Evolutionary conservation across 2,888 invertebrate genomes (phyloP), one percentile per base, ranked within the genome.

Genomic region (Diogma glabrata): DNA sequence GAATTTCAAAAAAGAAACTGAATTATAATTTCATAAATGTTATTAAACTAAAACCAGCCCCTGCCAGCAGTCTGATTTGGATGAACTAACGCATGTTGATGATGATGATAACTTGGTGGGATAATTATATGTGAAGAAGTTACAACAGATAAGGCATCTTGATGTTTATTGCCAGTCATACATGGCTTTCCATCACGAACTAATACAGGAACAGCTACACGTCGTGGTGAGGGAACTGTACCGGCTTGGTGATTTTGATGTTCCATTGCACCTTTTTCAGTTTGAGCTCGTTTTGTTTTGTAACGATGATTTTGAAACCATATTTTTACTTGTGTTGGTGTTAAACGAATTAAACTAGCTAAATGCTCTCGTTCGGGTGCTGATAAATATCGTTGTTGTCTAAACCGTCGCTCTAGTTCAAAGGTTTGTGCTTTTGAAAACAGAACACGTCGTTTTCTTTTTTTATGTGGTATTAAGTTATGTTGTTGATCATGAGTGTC

Each of bases 241-340:
- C 76, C 78, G 63, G 71, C 57, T 62, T 62, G 59, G 67, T 67
- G 54, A 65, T 8, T 58, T 57, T 16, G 64, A 54, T 78, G 71
- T 54, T 84, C 81, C 58, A 84, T 80, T 57, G 81, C 70, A 16
- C 87, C 87, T 69, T 94, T 89, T 70, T 97, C 97, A 64, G 91
- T 92, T 53, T 92, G 87, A 0, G 96, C 92, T n/a, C 97, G 77
- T 72, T 97, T 97, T 63, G 96, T 94, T 76, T 97, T 99, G 74
- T 99, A 99, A 64, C 94, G 84, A 68, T 97, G 97, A 70, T 96
- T 96, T 69, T 96, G 96, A 73, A 97, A 99, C 97, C 97, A 99
- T 62, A 99, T 97, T 72, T 96, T 96, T 49, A 89, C 89, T 74
- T 99, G 99, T 3, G 96, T 97, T 0, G 97, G 97, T 3, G 97